Base-by-base conservation (phyloP, 2,888 invertebrate species). In the Heliconius cydno region DNA sequence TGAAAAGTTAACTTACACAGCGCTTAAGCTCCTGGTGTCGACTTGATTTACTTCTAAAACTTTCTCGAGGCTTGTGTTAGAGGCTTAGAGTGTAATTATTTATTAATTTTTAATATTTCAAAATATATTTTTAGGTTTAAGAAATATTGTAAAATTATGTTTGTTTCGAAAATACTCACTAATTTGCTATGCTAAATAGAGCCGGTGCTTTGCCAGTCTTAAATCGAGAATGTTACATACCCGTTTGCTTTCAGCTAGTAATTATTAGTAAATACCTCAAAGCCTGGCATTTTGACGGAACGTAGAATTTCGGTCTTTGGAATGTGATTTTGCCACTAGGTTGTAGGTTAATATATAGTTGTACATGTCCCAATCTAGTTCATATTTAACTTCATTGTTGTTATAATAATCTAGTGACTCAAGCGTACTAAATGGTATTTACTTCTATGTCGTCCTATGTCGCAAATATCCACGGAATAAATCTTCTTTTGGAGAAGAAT, bases 211-310 rank as follows among this genome's bases (percentile, higher is more conserved):
- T 63, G 2, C n/a, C 60, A 2, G n/a, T 38, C 67, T 68, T 34
- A 38, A 34, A 34, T 68, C 0, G 1, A 38, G 67, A 68, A 34
- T 38, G 34, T 12, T n/a, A 38, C 34, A 38, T 67, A 68, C 4
- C 68, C 68, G 34, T 67, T 67, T 1, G 34, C 34, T 68, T 68
- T 68, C 25, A 68, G n/a, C 41, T 6, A 41, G 25, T 41, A 68
- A 68, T 38, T 41, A 41, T 68, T 41, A 68, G 13, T 41, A 25
- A 38, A 68, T 68, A 68, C 38, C 68, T 68, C 38, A 68, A 13
- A 68, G n/a, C 68, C 13, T n/a, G 38, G 68, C 68, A 68, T 68
- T 68, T 38, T 68, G 68, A 41, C n/a, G 68, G 38, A 68, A 68
- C 68, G 68, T 68, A 41, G 68, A 68, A 68, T 38, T 41, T 68